Conservation (phyloP, 2,888 invertebrate genomes). For the Drosophila imparisetae region DNA sequence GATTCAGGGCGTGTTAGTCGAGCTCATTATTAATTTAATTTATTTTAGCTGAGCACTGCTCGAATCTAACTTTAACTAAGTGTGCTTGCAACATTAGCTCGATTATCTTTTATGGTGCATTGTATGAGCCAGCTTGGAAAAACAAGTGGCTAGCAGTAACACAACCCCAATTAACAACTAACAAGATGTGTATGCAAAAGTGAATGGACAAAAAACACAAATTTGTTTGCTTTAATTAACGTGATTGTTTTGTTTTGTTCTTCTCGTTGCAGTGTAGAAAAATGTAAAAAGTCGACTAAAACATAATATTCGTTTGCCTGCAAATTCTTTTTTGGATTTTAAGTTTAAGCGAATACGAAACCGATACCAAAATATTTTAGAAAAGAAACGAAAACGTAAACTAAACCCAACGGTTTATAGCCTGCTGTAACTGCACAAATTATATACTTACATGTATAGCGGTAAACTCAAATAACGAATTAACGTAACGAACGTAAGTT, state of each 20-base stretch:
- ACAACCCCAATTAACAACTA: not conserved
- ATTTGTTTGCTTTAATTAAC: constrained; percentile 6
- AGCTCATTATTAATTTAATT: not conserved
- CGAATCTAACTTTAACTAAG: not conserved
- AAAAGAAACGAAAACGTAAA: constrained; percentile 38
- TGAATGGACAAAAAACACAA: not conserved
- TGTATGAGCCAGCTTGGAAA: constrained; percentile 1
- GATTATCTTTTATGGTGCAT: not conserved
- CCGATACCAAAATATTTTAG: constrained; percentile 36
- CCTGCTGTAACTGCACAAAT: constrained; percentile 43
- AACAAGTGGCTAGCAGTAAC: not conserved
- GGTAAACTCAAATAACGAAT: constrained; percentile 21
- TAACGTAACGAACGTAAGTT: constrained; percentile 51
- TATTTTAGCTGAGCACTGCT: not conserved
- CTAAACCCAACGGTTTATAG: constrained; percentile 48
- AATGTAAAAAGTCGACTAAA: constrained; percentile 82
- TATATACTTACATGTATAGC: constrained; percentile 36
- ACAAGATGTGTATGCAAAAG: not conserved
- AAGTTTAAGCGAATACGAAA: constrained; percentile 65
- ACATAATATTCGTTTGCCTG: constrained; percentile 77
- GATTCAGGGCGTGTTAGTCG: not conserved
- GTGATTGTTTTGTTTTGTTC: constrained; percentile 12
- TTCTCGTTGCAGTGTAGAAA: constrained; percentile 80
- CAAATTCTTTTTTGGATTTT: constrained; percentile 79
- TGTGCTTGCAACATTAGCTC: not conserved